phyloP scores from a whole-genome alignment of 2,797 vertebrate genomes.

The Cossypha caffra region DNA sequence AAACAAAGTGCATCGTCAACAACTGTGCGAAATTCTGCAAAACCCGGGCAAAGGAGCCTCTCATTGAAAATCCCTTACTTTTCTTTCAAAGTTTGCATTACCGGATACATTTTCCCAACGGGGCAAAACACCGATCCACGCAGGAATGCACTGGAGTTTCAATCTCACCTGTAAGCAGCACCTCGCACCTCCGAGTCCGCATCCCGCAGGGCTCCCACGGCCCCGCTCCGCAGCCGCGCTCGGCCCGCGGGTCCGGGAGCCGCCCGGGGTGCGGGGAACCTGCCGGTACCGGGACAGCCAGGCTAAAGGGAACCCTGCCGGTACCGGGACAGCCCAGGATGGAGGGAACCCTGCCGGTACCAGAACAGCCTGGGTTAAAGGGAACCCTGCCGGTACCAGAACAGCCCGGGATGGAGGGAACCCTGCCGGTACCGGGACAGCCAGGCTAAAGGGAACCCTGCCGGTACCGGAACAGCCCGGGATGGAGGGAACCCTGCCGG shows the following conservation, averaged over 20 bases:
- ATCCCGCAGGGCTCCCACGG: neutral
- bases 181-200: constrained; percentile 24
- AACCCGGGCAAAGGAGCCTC: neutral
- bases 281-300: no score
- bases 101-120: neutral
- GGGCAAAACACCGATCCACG: neutral
- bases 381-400: no score
- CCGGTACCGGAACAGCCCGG: no score
- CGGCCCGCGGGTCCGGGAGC: neutral
- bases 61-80: neutral
- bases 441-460: no score
- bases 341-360: no score
- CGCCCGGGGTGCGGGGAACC: no score
- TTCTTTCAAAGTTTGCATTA: neutral
- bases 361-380: no score
- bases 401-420: no score
- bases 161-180: neutral
- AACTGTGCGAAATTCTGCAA: neutral
- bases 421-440: no score
- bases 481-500: no score
- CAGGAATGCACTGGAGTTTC: neutral
- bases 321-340: no score
- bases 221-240: neutral
- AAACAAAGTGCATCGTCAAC: neutral
- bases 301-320: no score